Conservation (phyloP, 2,888 invertebrate genomes). For the Eristalinus sepulchralis region DNA sequence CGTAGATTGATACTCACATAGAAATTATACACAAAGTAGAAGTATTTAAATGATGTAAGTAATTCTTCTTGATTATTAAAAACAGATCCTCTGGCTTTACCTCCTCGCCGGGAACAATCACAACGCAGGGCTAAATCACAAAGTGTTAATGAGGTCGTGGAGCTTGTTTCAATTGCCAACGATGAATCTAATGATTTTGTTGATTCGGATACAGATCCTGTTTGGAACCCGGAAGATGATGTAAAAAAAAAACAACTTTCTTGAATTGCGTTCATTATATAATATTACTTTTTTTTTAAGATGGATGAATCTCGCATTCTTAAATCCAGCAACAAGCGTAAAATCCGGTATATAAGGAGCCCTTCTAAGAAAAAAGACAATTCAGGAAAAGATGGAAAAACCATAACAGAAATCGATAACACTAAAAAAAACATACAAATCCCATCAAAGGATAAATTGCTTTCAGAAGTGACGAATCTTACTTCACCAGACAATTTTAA, state of each 20-base stretch:
- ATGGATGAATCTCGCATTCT: slow-evolving; percentile 42
- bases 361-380: slow-evolving; percentile 19
- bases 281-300: slow-evolving; percentile 28
- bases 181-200: slow-evolving; percentile 84
- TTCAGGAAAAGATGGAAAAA: slow-evolving; percentile 12
- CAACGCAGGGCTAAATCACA: slow-evolving; percentile 87
- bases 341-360: slow-evolving; percentile 40
- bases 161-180: slow-evolving; percentile 75
- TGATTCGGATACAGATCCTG: slow-evolving; percentile 87
- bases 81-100: slow-evolving; percentile 81
- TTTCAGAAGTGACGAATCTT: slow-evolving; percentile 41
- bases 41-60: not conserved
- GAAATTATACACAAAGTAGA: too few species aligned
- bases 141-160: slow-evolving; percentile 82
- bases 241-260: slow-evolving; percentile 76
- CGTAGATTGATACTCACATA: not conserved
- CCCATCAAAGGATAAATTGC: slow-evolving; percentile 21
- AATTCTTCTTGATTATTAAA: not conserved
- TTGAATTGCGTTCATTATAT: not conserved
- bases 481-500: slow-evolving; percentile 78
- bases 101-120: slow-evolving; percentile 84
- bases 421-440: not conserved
- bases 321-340: slow-evolving; percentile 39
- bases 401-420: slow-evolving; percentile 18
- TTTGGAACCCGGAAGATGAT: slow-evolving; percentile 87